Evolutionary conservation across 2,797 vertebrate species (phyloP).

Genomic region (Darevskia mixta): DNA sequence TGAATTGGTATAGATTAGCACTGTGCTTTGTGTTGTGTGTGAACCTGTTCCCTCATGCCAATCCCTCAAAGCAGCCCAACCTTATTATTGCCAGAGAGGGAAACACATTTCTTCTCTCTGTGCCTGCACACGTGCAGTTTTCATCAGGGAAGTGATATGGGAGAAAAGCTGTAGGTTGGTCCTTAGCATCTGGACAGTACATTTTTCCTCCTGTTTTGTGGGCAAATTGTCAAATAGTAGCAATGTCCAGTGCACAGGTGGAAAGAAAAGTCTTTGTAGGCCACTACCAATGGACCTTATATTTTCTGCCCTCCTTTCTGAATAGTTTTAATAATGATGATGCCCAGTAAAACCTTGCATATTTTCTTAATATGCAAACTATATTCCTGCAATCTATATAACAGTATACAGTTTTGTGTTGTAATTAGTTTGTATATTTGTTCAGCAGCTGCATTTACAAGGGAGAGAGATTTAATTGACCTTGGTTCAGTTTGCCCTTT

Average conservation of each 20-base stretch:
- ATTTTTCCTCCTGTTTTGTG: not conserved
- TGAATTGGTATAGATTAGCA: no score
- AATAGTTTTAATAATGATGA: not conserved
- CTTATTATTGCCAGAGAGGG: no score
- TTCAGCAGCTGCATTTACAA: not conserved
- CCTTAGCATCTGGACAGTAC: not conserved
- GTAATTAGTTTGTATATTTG: not conserved
- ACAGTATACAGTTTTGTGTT: not conserved
- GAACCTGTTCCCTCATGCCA: not conserved
- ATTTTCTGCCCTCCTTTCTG: not conserved
- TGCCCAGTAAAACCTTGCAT: not conserved
- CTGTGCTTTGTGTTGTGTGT: not conserved
- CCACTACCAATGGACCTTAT: not conserved
- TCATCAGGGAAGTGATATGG: not conserved
- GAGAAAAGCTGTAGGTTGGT: not conserved
- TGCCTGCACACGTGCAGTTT: not conserved
- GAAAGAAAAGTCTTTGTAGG: not conserved
- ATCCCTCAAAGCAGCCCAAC: not conserved
- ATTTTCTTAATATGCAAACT: not conserved
- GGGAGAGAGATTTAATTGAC: not conserved
- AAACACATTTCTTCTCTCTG: not conserved
- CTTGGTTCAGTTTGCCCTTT: constrained; percentile 59
- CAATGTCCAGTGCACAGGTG: not conserved
- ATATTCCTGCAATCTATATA: not conserved
- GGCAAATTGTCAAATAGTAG: not conserved